Percentiles rank a stretch among this genome's conserved stretches.
These are phyloP conservation scores for Congeria kusceri DNA, from an alignment of 2,888 invertebrate species.

Conservation along the genomic window DNA sequence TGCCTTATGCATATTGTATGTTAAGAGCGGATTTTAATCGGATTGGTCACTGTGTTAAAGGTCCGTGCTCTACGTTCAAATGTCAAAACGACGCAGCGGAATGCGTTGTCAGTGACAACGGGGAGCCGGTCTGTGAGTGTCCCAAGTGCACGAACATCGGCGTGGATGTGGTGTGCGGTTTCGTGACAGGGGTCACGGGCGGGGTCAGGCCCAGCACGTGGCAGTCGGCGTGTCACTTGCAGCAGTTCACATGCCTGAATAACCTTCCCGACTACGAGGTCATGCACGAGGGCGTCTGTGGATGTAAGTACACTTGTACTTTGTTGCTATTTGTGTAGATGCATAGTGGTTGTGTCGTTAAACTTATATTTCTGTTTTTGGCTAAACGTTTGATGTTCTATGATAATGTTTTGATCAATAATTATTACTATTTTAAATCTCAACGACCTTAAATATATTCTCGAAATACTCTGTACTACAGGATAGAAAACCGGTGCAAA, in stretches of 20 bases:
- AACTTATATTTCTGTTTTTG: no score
- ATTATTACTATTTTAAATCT: no score
- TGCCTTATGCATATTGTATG: no score
- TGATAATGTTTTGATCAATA: no score
- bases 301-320: constrained; percentile 47
- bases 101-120: constrained; percentile 50
- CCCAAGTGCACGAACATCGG: constrained; percentile 61
- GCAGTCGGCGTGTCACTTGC: constrained; percentile 63
- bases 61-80: constrained; percentile 49
- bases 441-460: no score
- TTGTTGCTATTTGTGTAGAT: no score
- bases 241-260: constrained; percentile 51
- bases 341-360: no score
- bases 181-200: constrained; percentile 14
- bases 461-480: no score
- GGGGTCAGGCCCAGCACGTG: constrained; percentile 39
- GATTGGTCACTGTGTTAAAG: no score
- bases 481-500: no score
- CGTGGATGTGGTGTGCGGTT: constrained; percentile 66
- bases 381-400: no score
- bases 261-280: constrained; percentile 44
- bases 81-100: constrained; percentile 46
- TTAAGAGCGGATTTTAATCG: no score
- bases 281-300: constrained; percentile 62
- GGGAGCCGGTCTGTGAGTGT: constrained; percentile 60